Percentiles rank a stretch among this genome's conserved stretches.
Conservation (phyloP, 1,140 invertebrate genomes). For the Penaeus vannamei region DNA sequence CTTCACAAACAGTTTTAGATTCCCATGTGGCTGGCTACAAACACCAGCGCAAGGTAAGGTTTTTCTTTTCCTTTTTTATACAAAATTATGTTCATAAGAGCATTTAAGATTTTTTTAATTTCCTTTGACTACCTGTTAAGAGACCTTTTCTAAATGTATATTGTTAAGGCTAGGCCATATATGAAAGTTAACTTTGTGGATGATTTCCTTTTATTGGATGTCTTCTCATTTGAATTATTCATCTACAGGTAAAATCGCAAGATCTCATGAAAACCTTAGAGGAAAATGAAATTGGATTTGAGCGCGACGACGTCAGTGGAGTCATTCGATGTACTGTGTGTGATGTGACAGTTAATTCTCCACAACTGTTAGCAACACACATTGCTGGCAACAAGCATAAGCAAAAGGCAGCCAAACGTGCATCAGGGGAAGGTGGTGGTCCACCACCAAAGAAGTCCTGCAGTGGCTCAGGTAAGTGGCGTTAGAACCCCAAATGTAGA, state of each 20-base stretch:
- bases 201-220: background rate
- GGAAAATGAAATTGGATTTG: constrained; percentile 64
- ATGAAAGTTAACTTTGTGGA: no score
- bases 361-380: constrained; percentile 66
- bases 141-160: no score
- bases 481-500: background rate
- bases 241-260: constrained; percentile 60
- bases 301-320: constrained; percentile 64
- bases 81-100: background rate
- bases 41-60: constrained; percentile 65
- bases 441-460: constrained; percentile 61
- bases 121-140: background rate
- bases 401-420: constrained; percentile 51
- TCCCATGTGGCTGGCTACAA: constrained; percentile 65
- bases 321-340: constrained; percentile 67
- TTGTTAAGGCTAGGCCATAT: no score
- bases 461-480: constrained; percentile 24
- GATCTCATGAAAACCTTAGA: constrained; percentile 64
- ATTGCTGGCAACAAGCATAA: constrained; percentile 67
- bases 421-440: background rate
- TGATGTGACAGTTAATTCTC: constrained; percentile 67
- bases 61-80: background rate
- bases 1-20: constrained; percentile 66
- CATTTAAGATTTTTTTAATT: background rate
- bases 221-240: background rate